phyloP scores from a whole-genome alignment of 2,888 invertebrate genomes.

The Sinopyrophorus schimmeli region DNA sequence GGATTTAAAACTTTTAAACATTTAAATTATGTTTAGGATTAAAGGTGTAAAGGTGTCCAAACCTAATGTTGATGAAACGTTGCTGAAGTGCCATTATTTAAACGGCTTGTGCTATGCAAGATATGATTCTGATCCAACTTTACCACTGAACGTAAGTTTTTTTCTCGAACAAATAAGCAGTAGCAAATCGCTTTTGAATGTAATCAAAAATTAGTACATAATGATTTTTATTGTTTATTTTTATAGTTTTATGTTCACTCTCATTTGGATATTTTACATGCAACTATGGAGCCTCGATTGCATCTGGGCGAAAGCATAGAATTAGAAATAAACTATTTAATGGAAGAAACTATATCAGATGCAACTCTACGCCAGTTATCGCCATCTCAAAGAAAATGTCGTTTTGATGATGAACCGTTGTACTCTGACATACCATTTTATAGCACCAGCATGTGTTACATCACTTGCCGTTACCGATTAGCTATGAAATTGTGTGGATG shows the following conservation, averaged over 20 bases:
- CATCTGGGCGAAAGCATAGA: slow-evolving; percentile 52
- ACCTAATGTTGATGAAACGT: slow-evolving; percentile 12
- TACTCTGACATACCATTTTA: slow-evolving; percentile 55
- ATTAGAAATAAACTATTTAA: slow-evolving; percentile 52
- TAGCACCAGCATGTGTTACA: slow-evolving; percentile 62
- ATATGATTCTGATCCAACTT: slow-evolving; percentile 53
- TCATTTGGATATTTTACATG: slow-evolving; percentile 61
- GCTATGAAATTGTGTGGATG: slow-evolving; percentile 62
- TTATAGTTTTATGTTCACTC: slow-evolving; percentile 64
- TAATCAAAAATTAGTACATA: neutral
- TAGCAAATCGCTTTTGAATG: neutral
- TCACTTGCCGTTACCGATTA: slow-evolving; percentile 59
- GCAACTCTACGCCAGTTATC: slow-evolving; percentile 55
- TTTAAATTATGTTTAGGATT: slow-evolving; percentile 14
- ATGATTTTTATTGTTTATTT: slow-evolving; percentile 1
- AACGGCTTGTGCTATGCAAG: slow-evolving; percentile 56
- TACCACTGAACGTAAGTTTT: slow-evolving; percentile 49
- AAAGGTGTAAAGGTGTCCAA: slow-evolving; percentile 19
- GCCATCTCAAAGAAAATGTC: slow-evolving; percentile 58
- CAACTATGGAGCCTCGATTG: slow-evolving; percentile 46
- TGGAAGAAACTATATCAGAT: slow-evolving; percentile 59
- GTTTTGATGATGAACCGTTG: slow-evolving; percentile 60
- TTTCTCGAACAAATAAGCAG: too few species aligned
- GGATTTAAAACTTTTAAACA: neutral
- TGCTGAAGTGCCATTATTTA: slow-evolving; percentile 53